phyloP scores from a whole-genome alignment of 2,888 invertebrate species.

The Unio pictorum region DNA sequence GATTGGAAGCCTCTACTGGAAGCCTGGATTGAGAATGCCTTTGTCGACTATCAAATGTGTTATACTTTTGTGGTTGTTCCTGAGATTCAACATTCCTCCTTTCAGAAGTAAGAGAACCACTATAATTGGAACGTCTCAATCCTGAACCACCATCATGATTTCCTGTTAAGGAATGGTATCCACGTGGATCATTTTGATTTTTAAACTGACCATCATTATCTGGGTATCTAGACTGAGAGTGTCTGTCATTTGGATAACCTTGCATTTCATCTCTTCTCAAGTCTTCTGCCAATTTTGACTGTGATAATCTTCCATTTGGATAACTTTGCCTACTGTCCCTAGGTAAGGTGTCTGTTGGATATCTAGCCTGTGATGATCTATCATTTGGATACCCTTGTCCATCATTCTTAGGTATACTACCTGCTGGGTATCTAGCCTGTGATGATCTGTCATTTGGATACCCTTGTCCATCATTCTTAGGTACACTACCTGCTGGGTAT shows the following conservation, averaged over 20 bases:
- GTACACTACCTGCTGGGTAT: slow-evolving; percentile 2
- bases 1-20: too few relatives aligned
- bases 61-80: background rate
- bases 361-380: slow-evolving; percentile 1
- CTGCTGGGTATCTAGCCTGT: too few relatives aligned
- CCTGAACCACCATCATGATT: background rate
- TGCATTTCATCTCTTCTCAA: background rate
- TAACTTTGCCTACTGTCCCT: slow-evolving; percentile 1
- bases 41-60: too few relatives aligned
- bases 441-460: slow-evolving; percentile 30
- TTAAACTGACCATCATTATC: background rate
- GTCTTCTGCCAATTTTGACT: too few relatives aligned
- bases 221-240: slow-evolving; percentile 1
- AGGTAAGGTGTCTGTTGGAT: slow-evolving; percentile 6
- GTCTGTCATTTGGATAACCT: slow-evolving; percentile 27
- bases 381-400: slow-evolving; percentile 8
- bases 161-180: background rate
- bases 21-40: too few relatives aligned
- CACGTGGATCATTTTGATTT: background rate
- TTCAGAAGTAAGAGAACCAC: background rate
- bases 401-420: too few relatives aligned
- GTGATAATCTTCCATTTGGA: too few relatives aligned
- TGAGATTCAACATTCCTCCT: background rate
- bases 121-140: background rate
- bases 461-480: background rate